Evolutionary conservation across 2,113 vertebrate genomes (phyloP).

Genomic region (Sturnus vulgaris): DNA sequence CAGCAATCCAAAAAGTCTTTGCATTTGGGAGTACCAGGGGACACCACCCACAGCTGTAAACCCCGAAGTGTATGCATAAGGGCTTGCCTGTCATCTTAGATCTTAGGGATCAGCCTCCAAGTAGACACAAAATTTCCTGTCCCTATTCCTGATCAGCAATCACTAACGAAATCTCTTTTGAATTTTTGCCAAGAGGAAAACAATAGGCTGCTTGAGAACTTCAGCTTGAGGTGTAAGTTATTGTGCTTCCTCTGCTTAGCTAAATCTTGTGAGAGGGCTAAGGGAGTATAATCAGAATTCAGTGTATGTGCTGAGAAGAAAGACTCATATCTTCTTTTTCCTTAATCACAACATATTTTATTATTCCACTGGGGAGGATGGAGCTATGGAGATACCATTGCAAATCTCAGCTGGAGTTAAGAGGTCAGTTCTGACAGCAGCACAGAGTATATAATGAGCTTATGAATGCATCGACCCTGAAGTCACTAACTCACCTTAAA

Average conservation of each 20-base stretch:
- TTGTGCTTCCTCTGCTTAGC: background rate
- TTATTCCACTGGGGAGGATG: background rate
- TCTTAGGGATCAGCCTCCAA: background rate
- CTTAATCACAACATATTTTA: background rate
- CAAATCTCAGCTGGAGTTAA: background rate
- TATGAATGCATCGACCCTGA: background rate
- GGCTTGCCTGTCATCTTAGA: background rate
- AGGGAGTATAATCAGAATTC: background rate
- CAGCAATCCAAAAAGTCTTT: background rate
- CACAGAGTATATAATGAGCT: background rate
- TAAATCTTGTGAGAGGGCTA: background rate
- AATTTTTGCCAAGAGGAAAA: conserved; percentile 32
- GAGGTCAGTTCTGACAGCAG: background rate
- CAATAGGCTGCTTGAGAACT: background rate
- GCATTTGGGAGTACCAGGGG: background rate
- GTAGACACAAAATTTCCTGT: background rate
- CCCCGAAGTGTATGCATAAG: background rate
- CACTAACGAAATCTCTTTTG: background rate
- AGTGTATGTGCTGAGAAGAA: background rate
- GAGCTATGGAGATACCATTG: background rate
- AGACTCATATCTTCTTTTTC: background rate
- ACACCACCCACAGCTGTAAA: rapidly evolving
- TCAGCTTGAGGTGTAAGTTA: background rate
- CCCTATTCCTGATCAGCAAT: background rate
- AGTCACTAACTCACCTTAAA: background rate